Evolutionary conservation across 2,888 invertebrate genomes (phyloP).

Genomic region (Branchinecta sandiegonensis): DNA sequence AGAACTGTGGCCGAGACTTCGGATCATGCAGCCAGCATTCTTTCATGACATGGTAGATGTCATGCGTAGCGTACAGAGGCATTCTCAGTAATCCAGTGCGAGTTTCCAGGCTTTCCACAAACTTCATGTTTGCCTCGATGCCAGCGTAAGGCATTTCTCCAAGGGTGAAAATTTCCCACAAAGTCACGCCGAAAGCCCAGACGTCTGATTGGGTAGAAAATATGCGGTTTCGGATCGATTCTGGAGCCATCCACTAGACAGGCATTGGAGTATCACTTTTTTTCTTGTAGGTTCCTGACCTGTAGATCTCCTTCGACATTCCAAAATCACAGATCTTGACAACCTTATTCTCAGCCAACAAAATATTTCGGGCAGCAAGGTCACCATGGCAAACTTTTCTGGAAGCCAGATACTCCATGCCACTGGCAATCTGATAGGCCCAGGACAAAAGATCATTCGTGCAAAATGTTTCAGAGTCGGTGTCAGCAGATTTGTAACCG

Average conservation of each 20-base stretch:
- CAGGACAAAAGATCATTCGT: conserved; percentile 75
- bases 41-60: conserved; percentile 35
- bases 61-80: conserved; percentile 65
- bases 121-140: conserved; percentile 53
- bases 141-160: conserved; percentile 73
- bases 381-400: conserved; percentile 77
- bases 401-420: conserved; percentile 61
- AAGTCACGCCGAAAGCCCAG: conserved; percentile 79
- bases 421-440: conserved; percentile 90
- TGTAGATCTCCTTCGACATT: conserved; percentile 70
- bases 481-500: conserved; percentile 28
- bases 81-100: conserved; percentile 71
- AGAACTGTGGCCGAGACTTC: conserved; percentile 3
- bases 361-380: conserved; percentile 75
- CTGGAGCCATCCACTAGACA: conserved; percentile 92
- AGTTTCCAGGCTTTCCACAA: conserved; percentile 55
- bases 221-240: conserved; percentile 74
- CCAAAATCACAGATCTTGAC: conserved; percentile 97
- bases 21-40: conserved; percentile 6
- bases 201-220: conserved; percentile 91
- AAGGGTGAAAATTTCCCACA: conserved; percentile 79
- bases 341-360: conserved; percentile 72
- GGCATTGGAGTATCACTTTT: conserved; percentile 71
- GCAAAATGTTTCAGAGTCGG: conserved; percentile 38
- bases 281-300: conserved; percentile 77